These are phyloP conservation scores for Nesogale talazaci DNA, from an alignment of 2,113 vertebrate genomes.

Conservation along the genomic window DNA sequence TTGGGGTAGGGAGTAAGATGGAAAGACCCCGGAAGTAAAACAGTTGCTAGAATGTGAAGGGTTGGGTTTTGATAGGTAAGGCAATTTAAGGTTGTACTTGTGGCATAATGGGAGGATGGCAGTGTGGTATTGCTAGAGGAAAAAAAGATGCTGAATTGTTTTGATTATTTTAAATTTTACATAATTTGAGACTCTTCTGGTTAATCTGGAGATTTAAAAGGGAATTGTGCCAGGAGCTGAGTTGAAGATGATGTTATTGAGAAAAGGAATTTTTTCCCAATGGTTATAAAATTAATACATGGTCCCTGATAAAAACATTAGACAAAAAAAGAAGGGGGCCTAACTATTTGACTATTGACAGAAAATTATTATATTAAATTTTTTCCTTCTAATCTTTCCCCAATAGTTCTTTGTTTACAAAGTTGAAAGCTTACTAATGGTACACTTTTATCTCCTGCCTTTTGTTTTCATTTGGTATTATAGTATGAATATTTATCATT, in stretches of 20 bases:
- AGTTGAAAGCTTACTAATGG: constrained; percentile 43
- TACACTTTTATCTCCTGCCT: constrained; percentile 33
- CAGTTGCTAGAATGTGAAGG: constrained; percentile 8
- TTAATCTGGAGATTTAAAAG: constrained; percentile 32
- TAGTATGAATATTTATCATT: background rate
- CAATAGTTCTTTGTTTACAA: constrained; percentile 3
- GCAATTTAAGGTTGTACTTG: constrained; percentile 2
- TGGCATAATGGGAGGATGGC: background rate
- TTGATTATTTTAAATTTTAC: constrained; percentile 52
- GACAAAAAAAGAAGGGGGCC: constrained; percentile 27
- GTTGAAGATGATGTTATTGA: constrained; percentile 31
- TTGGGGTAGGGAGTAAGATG: background rate
- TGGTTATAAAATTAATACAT: constrained; percentile 45
- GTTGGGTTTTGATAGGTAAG: constrained; percentile 17
- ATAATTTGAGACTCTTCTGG: background rate
- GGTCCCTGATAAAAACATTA: constrained; percentile 35
- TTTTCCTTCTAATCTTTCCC: constrained; percentile 20
- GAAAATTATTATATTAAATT: constrained; percentile 43
- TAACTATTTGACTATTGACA: background rate
- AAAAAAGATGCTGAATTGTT: constrained; percentile 30
- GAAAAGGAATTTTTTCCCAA: background rate
- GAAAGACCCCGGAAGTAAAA: background rate
- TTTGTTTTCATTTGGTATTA: constrained; percentile 37
- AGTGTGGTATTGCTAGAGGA: background rate
- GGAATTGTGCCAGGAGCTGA: background rate